Base-by-base conservation (phyloP, 2,888 invertebrate genomes). In the Hydriomena furcata region DNA sequence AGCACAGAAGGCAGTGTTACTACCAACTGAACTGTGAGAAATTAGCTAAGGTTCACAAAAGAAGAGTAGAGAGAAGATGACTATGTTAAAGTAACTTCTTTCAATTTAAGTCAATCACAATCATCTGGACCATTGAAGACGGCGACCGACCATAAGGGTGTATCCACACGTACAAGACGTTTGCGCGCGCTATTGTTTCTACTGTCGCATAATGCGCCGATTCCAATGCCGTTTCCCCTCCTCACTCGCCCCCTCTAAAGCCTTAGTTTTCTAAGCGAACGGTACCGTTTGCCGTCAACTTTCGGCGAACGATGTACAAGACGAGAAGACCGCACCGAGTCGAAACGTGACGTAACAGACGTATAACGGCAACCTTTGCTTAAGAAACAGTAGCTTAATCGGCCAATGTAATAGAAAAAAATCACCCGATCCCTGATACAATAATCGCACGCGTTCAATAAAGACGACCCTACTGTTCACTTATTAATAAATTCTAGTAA, bases 381-480 rank as follows among this genome's bases (percentile, higher is more conserved):
- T n/a, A n/a, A n/a, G n/a, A n/a, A n/a, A n/a, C n/a, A n/a, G n/a
- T n/a, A n/a, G n/a, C n/a, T n/a, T n/a, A 55, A 63, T 61, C 54
- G 58, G 41, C 56, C 59, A 61, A 63, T 62, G 53, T n/a, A n/a
- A n/a, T n/a, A n/a, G n/a, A 55, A 58, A 66, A 66, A 62, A 68
- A 66, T 69, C 60, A 44, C 43, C 47, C 59, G 61, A 63, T 68
- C 62, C 60, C 36, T 50, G 52, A 61, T 50, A 63, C 66, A 66
- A 66, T 68, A 67, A 68, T 72, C 65, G 65, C 65, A 63, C 60
- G 58, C 66, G 65, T 67, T 67, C 66, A 68, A 72, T 71, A 70
- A 65, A 62, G 66, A 66, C 60, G 62, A 47, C 34, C 57, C 40
- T 24, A 55, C 44, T 51, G 43, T 37, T 31, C 28, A 34, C 41